phyloP scores from a whole-genome alignment of 2,113 vertebrate genomes.

The Chlorodrepanis virens region DNA sequence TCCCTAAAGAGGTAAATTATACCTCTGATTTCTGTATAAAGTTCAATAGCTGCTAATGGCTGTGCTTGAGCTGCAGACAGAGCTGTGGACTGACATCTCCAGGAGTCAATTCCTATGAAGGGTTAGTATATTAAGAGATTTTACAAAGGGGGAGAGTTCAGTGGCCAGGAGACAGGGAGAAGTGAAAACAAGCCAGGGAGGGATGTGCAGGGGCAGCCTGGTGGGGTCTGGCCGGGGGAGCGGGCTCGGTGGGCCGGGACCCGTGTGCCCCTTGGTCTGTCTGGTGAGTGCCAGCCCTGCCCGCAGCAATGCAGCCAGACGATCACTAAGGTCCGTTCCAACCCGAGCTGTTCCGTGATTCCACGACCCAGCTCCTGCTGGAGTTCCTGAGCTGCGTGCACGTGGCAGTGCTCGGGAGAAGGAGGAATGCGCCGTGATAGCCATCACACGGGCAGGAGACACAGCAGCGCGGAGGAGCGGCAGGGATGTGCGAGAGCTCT shows the following conservation, averaged over 20 bases:
- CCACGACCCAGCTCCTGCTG: rapidly evolving
- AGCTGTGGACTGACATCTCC: neutral
- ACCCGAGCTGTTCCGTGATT: rapidly evolving
- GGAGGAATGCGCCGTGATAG: rapidly evolving
- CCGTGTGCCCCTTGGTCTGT: rapidly evolving
- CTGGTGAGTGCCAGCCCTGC: neutral
- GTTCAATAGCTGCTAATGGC: neutral
- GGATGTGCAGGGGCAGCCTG: neutral
- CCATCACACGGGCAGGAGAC: rapidly evolving
- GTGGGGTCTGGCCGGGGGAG: rapidly evolving
- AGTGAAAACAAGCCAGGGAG: neutral
- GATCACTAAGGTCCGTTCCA: neutral
- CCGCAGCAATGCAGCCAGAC: rapidly evolving
- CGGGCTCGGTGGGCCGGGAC: rapidly evolving
- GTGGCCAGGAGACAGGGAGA: neutral
- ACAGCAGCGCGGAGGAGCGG: rapidly evolving
- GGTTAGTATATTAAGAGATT: rapidly evolving
- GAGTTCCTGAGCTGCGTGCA: rapidly evolving
- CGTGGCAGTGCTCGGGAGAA: neutral
- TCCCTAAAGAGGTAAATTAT: neutral
- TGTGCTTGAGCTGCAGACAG: neutral
- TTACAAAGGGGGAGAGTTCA: neutral
- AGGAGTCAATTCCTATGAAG: neutral
- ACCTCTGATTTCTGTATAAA: neutral
- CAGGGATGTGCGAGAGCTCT: rapidly evolving